Percentiles rank a stretch among this genome's conserved stretches.
Evolutionary conservation across 2,888 invertebrate genomes (phyloP).

Genomic region (Spilosoma lubricipeda): DNA sequence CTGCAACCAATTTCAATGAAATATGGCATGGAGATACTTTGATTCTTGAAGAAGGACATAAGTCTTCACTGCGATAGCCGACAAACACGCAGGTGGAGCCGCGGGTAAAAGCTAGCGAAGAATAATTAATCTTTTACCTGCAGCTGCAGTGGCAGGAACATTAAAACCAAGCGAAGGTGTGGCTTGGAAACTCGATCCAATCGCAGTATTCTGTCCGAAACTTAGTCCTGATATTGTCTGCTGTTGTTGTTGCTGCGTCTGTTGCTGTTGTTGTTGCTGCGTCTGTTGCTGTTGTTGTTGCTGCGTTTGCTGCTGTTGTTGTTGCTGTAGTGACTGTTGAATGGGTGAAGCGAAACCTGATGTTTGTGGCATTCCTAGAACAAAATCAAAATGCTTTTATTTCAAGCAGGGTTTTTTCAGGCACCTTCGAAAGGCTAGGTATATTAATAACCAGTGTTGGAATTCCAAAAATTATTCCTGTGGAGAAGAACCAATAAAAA

Average conservation of each 20-base stretch:
- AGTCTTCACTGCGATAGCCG: no score
- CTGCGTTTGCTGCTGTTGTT: conserved; percentile 19
- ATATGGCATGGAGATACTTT: no score
- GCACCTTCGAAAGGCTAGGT: no score
- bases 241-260: conserved; percentile 19
- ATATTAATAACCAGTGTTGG: no score
- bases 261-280: conserved; percentile 23
- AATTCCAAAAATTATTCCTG: no score
- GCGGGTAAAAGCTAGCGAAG: no score
- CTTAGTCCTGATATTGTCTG: conserved; percentile 16
- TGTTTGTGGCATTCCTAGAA: conserved; percentile 20
- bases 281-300: conserved; percentile 19
- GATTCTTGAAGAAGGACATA: no score
- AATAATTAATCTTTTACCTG: conserved; percentile 12
- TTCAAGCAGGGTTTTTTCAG: no score
- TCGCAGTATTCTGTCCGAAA: conserved; percentile 36
- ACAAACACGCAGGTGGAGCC: no score
- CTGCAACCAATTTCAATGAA: no score
- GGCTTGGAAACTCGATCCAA: conserved; percentile 37
- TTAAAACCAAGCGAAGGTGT: conserved; percentile 33
- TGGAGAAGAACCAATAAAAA: no score
- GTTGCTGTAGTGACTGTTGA: conserved; percentile 20
- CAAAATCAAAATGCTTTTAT: not conserved
- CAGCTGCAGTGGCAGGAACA: conserved; percentile 20
- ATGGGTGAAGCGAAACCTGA: conserved; percentile 23